These are phyloP conservation scores for Thryonomys swinderianus DNA, from an alignment of 2,113 vertebrate species.

Conservation along the genomic window DNA sequence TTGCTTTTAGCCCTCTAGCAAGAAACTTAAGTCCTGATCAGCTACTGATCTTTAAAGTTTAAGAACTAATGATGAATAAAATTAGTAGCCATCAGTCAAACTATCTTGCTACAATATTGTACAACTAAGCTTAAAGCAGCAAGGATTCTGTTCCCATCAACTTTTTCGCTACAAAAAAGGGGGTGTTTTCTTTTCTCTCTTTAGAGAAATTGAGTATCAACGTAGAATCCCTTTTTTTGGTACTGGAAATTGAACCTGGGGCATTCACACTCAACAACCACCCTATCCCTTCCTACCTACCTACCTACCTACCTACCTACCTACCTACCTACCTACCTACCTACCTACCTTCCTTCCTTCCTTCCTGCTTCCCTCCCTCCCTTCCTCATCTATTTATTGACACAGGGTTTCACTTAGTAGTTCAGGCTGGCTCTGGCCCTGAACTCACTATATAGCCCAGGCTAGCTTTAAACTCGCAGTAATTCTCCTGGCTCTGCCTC, in stretches of 20 bases:
- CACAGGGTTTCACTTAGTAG: no score
- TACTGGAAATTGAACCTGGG: not conserved
- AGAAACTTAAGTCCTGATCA: not conserved
- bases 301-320: no score
- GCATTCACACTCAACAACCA: not conserved
- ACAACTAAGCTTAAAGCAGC: not conserved
- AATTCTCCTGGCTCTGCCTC: no score
- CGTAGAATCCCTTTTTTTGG: not conserved
- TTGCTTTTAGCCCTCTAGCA: not conserved
- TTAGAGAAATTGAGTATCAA: not conserved
- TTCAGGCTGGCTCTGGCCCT: no score
- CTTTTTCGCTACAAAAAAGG: not conserved
- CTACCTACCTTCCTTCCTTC: no score
- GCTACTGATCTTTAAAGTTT: conserved; percentile 29
- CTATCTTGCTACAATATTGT: not conserved
- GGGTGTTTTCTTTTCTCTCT: not conserved
- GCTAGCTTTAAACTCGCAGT: no score
- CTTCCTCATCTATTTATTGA: no score
- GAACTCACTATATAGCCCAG: no score
- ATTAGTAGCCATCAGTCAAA: not conserved
- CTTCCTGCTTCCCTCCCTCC: no score
- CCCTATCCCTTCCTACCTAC: no score
- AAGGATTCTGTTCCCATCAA: not conserved
- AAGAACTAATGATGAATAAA: not conserved
- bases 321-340: no score